phyloP scores from a whole-genome alignment of 1,140 invertebrate species.

The Drosophila teissieri region DNA sequence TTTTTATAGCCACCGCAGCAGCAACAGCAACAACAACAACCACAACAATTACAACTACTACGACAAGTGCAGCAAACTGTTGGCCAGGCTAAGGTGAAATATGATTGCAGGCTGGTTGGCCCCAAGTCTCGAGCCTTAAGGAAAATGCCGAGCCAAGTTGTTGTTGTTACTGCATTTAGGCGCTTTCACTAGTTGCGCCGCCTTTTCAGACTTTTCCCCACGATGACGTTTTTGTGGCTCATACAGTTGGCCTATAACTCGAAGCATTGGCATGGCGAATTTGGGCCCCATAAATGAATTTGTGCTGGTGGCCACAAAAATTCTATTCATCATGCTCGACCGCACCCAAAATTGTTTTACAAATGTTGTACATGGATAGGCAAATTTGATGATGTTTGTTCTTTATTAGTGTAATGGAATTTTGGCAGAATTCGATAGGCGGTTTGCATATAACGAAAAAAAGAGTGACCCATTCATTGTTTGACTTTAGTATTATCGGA shows the following conservation, averaged over 20 bases:
- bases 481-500: too few species aligned
- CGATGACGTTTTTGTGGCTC: constrained; percentile 8
- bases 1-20: constrained; percentile 66
- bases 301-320: constrained; percentile 8
- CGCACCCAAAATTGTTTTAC: constrained; percentile 17
- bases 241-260: constrained; percentile 21
- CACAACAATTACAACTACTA: constrained; percentile 33
- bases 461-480: neutral
- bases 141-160: constrained; percentile 28
- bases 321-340: constrained; percentile 21
- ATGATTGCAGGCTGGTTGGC: constrained; percentile 66
- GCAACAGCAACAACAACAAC: constrained; percentile 22
- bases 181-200: constrained; percentile 46
- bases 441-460: neutral
- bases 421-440: constrained; percentile 6
- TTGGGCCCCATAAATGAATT: constrained; percentile 20
- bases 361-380: constrained; percentile 30
- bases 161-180: constrained; percentile 3
- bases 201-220: constrained; percentile 21
- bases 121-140: constrained; percentile 43
- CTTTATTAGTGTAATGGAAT: constrained; percentile 7
- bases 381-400: constrained; percentile 28
- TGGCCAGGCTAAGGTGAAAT: constrained; percentile 64
- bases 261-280: constrained; percentile 24
- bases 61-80: constrained; percentile 68